Evolutionary conservation across 2,888 invertebrate genomes (phyloP).

Genomic region (Pseudococcus viburni): DNA sequence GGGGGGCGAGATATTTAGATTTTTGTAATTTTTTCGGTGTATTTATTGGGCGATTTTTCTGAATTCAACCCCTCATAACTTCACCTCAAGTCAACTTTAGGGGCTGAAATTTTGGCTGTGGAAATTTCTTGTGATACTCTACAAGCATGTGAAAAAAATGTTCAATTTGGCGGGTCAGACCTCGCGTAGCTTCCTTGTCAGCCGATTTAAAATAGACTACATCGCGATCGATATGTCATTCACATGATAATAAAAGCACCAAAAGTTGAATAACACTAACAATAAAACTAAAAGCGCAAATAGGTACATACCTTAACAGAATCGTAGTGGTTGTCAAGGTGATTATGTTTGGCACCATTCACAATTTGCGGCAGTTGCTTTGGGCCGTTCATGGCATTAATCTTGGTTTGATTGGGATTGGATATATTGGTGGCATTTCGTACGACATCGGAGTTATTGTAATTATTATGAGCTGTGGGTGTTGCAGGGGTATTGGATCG

Average conservation of each 20-base stretch:
- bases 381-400: conserved; percentile 61
- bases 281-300: neutral
- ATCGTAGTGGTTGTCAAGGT: conserved; percentile 61
- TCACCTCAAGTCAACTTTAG: no score
- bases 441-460: conserved; percentile 31
- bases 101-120: no score
- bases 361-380: conserved; percentile 60
- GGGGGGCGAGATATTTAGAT: no score
- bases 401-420: conserved; percentile 29
- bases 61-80: no score
- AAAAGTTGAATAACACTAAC: conserved; percentile 21
- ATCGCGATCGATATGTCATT: neutral
- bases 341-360: conserved; percentile 63
- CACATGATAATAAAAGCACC: neutral
- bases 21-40: no score
- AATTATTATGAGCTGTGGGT: conserved; percentile 16
- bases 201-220: neutral
- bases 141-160: no score
- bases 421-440: conserved; percentile 43
- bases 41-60: no score
- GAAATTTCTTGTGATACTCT: no score
- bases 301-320: conserved; percentile 56
- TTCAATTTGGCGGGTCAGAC: no score
- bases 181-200: no score
- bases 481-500: conserved; percentile 19